These are phyloP conservation scores for Pandemis corylana DNA, from an alignment of 2,888 invertebrate species.

Conservation along the genomic window DNA sequence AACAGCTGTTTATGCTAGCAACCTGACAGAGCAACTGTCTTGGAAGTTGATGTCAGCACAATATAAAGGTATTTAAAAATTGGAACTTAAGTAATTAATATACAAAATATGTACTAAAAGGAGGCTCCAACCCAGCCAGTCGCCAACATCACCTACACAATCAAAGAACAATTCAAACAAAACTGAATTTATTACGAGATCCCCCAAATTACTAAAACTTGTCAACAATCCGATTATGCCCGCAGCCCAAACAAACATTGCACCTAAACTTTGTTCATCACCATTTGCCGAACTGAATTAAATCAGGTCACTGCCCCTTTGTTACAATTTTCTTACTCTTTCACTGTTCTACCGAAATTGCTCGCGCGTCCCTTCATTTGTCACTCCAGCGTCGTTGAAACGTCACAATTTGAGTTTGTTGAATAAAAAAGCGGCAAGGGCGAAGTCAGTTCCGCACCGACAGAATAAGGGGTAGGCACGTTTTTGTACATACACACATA, in stretches of 20 bases:
- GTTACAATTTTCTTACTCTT: conserved; percentile 21
- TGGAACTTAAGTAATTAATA: too few species aligned
- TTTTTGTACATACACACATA: too few species aligned
- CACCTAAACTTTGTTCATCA: conserved; percentile 37
- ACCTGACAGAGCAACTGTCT: too few species aligned
- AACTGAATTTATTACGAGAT: not conserved
- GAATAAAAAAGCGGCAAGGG: too few species aligned
- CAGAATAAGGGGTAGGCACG: too few species aligned
- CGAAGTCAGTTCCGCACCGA: too few species aligned
- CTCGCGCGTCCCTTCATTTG: conserved; percentile 18
- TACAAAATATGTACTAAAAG: too few species aligned
- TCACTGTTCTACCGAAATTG: conserved; percentile 3
- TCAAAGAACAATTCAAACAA: not conserved
- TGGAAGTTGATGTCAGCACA: too few species aligned
- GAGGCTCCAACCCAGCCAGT: not conserved
- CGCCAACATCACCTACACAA: not conserved
- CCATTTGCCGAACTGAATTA: conserved; percentile 26
- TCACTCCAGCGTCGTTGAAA: conserved; percentile 28
- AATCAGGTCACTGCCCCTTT: conserved; percentile 17
- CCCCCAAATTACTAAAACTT: not conserved
- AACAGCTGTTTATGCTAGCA: too few species aligned
- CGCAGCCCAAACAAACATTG: conserved; percentile 26
- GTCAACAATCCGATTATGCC: conserved; percentile 22
- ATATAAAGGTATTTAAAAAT: too few species aligned
- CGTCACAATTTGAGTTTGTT: conserved; percentile 23